Base-by-base conservation (phyloP, 2,113 vertebrate genomes). In the Charadrius vociferus region DNA sequence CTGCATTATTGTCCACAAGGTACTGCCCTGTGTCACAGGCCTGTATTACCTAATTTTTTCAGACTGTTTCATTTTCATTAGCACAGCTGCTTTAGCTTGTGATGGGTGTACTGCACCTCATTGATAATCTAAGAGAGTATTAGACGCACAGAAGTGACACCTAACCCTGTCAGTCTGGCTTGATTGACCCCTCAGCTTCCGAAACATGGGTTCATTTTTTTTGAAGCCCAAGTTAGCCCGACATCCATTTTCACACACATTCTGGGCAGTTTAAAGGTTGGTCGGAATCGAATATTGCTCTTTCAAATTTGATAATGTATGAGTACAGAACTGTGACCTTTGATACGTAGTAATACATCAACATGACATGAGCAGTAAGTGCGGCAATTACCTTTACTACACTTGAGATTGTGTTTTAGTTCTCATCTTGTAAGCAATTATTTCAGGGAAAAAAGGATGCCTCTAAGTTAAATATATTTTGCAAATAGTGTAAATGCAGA, bases 241-340 rank as follows among this genome's bases (percentile, higher is more conserved):
- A 84, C 97, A 97, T 98, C 95, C 90, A 97, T 98, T 98, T 98
- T 97, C 96, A 97, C 97, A 97, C 98, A 98, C 95, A 97, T 98
- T 97, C 89, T 94, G 96, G 98, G 97, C 98, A 98, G 98, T 98
- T 97, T 98, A 98, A 98, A 99, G 98, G 98, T 98, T 98, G 99
- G 98, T 99, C 97, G 79, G 97, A 98, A 98, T 98, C 97, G 92
- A 98, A 98, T 99, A 98, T 98, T 98, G 99, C 98, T 99, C 99
- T 99, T 99, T 99, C 99, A 99, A 98, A 99, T 99, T 99, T 99
- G 99, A 99, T 99, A 99, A 99, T 99, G 98, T 99, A 99, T 99
- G 99, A 99, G 99, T 99, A 98, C 98, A 99, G 99, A 99, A 99
- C 98, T 96, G 95, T 99, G 99, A 99, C 99, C 99, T 99, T 98